Evolutionary conservation across 2,888 invertebrate genomes (phyloP).

Genomic region (Bruchidius siliquastri): DNA sequence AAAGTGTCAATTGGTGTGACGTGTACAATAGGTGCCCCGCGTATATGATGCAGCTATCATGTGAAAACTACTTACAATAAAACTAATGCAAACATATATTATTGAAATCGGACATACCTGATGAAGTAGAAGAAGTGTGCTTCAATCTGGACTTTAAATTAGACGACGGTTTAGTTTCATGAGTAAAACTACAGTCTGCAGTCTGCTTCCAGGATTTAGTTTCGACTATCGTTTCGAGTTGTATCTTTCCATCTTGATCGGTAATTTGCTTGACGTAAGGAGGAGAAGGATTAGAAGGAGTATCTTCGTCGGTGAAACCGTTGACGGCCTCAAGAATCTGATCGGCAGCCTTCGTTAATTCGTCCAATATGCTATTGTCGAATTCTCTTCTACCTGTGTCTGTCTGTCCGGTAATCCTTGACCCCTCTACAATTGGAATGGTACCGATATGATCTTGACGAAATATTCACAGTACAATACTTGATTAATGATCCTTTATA

Average conservation of each 20-base stretch:
- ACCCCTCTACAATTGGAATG: too few relatives aligned
- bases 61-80: too few relatives aligned
- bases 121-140: conserved; percentile 44
- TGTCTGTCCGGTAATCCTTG: too few relatives aligned
- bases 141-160: conserved; percentile 33
- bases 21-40: too few relatives aligned
- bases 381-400: conserved; percentile 31
- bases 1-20: too few relatives aligned
- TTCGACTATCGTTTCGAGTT: conserved; percentile 46
- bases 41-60: too few relatives aligned
- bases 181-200: conserved; percentile 24
- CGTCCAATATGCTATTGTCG: conserved; percentile 50
- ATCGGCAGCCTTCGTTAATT: conserved; percentile 57
- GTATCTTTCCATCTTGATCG: conserved; percentile 38
- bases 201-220: conserved; percentile 42
- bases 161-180: conserved; percentile 12
- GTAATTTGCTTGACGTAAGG: conserved; percentile 37
- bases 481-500: too few relatives aligned
- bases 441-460: too few relatives aligned
- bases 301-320: conserved; percentile 51
- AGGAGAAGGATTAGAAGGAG: too few relatives aligned
- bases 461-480: too few relatives aligned
- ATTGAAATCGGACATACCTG: conserved; percentile 21
- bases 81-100: too few relatives aligned
- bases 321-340: conserved; percentile 55